Base-by-base conservation (phyloP, 1,140 invertebrate genomes). In the Anastrepha obliqua region DNA sequence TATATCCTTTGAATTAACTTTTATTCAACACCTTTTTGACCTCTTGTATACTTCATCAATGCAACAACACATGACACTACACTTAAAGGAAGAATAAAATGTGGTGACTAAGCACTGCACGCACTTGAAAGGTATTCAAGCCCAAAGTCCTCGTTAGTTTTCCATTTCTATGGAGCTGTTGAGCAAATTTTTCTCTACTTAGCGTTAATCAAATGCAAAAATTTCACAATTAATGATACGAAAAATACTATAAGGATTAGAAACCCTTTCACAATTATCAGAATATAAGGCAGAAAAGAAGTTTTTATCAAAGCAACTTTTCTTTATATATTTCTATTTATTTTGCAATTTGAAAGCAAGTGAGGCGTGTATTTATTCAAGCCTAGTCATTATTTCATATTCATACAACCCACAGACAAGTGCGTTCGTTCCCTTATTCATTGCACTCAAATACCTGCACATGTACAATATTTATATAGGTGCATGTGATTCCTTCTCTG, bases 181-280 rank as follows among this genome's bases (percentile, higher is more conserved):
- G 1, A 67, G 29, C 4, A 47, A 55, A 15, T 13, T 15, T 55
- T 81, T 51, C 74, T 58, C 29, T 81, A 20, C 47, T 55, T 13
- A 55, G n/a, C 74, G n/a, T 20, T 55, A 81, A 81, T 81, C 47
- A 81, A 81, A 55, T 81, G n/a, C 6, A 15, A 81, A 29, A 81
- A 20, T 58, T 9, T 55, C 51, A n/a, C 47, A 81, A 81, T 9
- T 81, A 81, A 81, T 55, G 74, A 74, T 74, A 17, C 42, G 17
- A 58, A 81, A 81, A 81, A 81, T 74, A 74, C 44, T 17, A 74
- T 74, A 74, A 15, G 39, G 13, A 44, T 74, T 44, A 44, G 42
- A 74, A 74, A 42, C 15, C 11, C 9, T 3, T n/a, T 8, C 51
- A 55, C 51, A 8, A 11, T 11, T 44, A 44, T 47, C 39, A 74